Conservation (phyloP, 2,888 invertebrate species). For the Candidula unifasciata region DNA sequence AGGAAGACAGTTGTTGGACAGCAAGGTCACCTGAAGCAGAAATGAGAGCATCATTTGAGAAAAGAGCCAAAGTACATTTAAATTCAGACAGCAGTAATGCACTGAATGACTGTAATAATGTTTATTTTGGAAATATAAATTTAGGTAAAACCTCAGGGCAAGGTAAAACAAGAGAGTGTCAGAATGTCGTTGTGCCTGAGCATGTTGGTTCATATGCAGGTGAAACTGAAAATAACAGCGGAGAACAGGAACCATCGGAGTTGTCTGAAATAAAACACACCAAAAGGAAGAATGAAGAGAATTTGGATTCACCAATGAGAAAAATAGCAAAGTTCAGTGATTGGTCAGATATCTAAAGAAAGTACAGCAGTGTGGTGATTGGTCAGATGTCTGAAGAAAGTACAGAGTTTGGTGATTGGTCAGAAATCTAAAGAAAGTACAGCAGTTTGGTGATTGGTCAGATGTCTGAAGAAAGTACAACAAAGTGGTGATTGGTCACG, state of each 20-base stretch:
- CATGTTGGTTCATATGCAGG: neutral
- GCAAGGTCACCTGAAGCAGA: neutral
- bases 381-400: neutral
- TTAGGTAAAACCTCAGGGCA: neutral
- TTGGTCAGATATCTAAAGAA: too few species aligned
- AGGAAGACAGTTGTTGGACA: neutral
- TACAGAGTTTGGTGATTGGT: neutral
- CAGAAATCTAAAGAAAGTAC: too few species aligned
- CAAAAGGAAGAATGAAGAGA: neutral
- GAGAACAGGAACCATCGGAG: neutral
- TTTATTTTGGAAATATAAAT: neutral
- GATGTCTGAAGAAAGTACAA: neutral
- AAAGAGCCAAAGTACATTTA: neutral
- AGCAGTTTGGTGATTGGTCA: too few species aligned
- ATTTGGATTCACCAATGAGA: neutral
- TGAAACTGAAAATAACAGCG: neutral
- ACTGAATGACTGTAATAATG: neutral
- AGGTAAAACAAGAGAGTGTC: neutral
- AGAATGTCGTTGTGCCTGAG: neutral
- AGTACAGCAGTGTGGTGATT: too few species aligned
- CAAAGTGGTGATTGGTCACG: neutral
- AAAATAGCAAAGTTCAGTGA: neutral
- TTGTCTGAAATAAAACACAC: neutral
- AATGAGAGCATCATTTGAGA: neutral
- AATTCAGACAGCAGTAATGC: neutral